A percentile compares a stretch with the other conserved stretches of the same genome.
Conservation (phyloP, 2,797 vertebrate genomes). For the Microcaecilia unicolor region DNA sequence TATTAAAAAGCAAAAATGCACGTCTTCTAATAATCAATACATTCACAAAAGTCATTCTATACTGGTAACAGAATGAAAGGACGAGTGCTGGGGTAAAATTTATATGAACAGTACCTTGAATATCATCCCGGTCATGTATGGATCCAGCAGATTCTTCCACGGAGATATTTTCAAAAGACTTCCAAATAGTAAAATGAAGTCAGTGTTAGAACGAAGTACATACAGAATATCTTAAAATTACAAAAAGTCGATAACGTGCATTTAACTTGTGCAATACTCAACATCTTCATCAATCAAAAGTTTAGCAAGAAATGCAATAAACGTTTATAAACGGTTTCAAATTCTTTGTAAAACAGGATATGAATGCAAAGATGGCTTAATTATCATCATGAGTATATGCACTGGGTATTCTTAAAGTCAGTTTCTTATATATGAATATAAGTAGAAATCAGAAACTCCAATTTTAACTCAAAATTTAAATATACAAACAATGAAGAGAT, state of each 20-base stretch:
- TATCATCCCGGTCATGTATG: slow-evolving; percentile 83
- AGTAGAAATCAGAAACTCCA: no score
- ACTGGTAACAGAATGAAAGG: background rate
- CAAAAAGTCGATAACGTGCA: no score
- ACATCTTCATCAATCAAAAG: no score
- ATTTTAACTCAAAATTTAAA: no score
- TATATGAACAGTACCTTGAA: slow-evolving; percentile 54
- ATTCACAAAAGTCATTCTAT: background rate
- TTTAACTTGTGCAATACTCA: no score
- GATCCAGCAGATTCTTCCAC: slow-evolving; percentile 79
- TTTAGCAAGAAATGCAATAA: slow-evolving; percentile 3
- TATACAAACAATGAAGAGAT: no score
- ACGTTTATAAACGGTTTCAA: slow-evolving; percentile 8
- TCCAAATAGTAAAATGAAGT: slow-evolving; percentile 23
- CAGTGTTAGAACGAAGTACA: background rate
- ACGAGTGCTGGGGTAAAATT: background rate
- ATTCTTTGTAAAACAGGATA: slow-evolving; percentile 10
- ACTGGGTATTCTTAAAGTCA: no score
- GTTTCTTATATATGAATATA: no score
- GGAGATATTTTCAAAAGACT: slow-evolving; percentile 91
- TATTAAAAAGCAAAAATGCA: background rate
- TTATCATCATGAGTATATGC: slow-evolving; percentile 7
- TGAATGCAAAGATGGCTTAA: slow-evolving; percentile 9
- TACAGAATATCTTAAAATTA: background rate
- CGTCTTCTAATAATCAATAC: slow-evolving; percentile 1